Evolutionary conservation across 2,113 vertebrate genomes (phyloP).

Genomic region (Chelonoidis abingdonii): DNA sequence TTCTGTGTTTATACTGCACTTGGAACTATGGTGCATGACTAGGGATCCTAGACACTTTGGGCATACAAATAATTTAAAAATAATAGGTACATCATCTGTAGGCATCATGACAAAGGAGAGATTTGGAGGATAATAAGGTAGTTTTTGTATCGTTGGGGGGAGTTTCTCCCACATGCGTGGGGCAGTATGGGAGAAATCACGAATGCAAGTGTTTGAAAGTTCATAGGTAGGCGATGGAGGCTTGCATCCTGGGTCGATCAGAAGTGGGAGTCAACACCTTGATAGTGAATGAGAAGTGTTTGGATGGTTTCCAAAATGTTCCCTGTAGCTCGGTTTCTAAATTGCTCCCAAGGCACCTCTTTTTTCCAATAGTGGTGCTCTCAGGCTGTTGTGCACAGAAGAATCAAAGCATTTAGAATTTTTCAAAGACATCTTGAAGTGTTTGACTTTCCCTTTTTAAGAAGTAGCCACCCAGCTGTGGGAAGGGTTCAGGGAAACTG

Average conservation of each 20-base stretch:
- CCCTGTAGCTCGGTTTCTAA: neutral
- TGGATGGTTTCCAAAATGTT: neutral
- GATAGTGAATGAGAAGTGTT: fast-evolving
- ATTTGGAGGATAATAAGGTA: neutral
- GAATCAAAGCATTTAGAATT: neutral
- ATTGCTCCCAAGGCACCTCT: neutral
- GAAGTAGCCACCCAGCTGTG: fast-evolving
- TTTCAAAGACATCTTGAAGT: fast-evolving
- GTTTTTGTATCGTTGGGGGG: neutral
- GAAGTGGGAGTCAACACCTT: neutral
- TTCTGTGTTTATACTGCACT: fast-evolving
- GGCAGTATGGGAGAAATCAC: neutral
- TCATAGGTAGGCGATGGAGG: neutral
- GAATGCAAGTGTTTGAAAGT: neutral
- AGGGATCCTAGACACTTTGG: neutral
- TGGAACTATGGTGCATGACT: neutral
- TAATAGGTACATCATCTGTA: fast-evolving
- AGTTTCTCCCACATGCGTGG: fast-evolving
- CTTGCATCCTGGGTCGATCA: neutral
- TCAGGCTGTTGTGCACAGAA: neutral
- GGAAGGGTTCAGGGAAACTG: neutral
- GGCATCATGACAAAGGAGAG: neutral
- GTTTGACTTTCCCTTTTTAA: fast-evolving
- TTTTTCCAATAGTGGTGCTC: neutral
- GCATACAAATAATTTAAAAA: neutral